Evolutionary conservation across 1,140 invertebrate genomes (phyloP), one percentile per base, ranked within the genome.

Genomic region (Metaphire vulgaris): DNA sequence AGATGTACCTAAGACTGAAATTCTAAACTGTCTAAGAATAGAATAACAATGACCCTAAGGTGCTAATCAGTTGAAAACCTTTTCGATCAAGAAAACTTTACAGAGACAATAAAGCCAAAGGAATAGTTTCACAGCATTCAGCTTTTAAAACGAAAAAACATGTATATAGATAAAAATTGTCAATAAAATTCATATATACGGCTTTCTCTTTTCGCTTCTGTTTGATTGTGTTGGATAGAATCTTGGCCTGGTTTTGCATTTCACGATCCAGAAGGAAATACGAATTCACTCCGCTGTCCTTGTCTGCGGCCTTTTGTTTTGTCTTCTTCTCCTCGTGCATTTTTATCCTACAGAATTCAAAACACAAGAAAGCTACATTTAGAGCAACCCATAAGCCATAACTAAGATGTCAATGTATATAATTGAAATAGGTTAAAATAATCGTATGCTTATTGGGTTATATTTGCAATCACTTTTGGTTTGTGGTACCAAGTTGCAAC

Each of bases 171-270:
- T n/a, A n/a, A n/a, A n/a, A n/a, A n/a, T n/a, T n/a, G n/a, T n/a
- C n/a, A n/a, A n/a, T n/a, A n/a, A n/a, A n/a, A n/a, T n/a, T n/a
- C n/a, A n/a, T n/a, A 83, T 84, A 83, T 82, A 88, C 87, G 75
- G 95, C 96, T 84, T 99, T 99, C 87, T 99, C 97, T 87, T 99
- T 99, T 0, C 98, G 89, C 87, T 99, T 99, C 86, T 99, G 97
- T 88, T 99, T 99, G 76, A 99, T 97, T 92, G 98, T 98, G 84
- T 99, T 99, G 0, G 96, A 98, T 0, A 99, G 87, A 28, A 99
- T 92, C 88, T 99, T 99, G 1, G 96, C 95, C 70, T 92, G 89
- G 1, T 91, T 92, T 80, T 98, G 93, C n/a, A 93, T 90, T 88
- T 99, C 93, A 88, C 98, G 91, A 88, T 99, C 98, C 56, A 99